phyloP scores from a whole-genome alignment of 2,113 vertebrate genomes.

The Pollimyrus isidori region DNA sequence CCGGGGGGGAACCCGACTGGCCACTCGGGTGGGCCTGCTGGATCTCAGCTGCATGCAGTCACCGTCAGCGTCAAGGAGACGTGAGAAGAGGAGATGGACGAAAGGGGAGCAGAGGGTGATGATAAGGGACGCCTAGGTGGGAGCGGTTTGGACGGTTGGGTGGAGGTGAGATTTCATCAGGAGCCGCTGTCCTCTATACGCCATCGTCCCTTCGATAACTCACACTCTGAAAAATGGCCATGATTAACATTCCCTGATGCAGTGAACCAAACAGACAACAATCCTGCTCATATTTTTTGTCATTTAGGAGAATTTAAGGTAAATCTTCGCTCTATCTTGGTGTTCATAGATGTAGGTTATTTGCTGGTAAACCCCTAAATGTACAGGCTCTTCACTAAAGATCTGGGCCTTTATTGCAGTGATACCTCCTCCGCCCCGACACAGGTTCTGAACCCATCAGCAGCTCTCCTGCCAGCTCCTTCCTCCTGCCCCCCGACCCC shows the following conservation, averaged over 20 bases:
- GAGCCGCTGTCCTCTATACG: background rate
- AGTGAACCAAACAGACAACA: background rate
- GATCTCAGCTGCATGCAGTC: background rate
- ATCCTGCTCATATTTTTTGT: background rate
- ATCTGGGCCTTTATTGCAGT: background rate
- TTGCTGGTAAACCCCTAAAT: background rate
- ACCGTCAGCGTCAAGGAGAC: background rate
- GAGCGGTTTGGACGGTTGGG: background rate
- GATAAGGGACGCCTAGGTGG: background rate
- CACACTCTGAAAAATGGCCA: background rate
- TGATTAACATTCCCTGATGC: background rate
- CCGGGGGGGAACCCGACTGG: background rate
- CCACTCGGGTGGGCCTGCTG: background rate
- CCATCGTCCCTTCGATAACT: background rate
- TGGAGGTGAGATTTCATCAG: background rate
- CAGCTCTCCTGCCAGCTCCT: background rate
- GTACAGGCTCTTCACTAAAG: background rate
- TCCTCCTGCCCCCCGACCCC: too few species aligned
- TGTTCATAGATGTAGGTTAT: background rate
- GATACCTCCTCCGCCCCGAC: background rate
- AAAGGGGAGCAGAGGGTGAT: background rate
- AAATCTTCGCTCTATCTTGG: background rate
- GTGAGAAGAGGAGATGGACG: background rate
- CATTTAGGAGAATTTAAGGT: background rate
- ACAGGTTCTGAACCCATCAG: background rate